Percentiles rank a stretch among this genome's conserved stretches.
Conservation (phyloP, 1,140 invertebrate species). For the Sitophilus oryzae region DNA sequence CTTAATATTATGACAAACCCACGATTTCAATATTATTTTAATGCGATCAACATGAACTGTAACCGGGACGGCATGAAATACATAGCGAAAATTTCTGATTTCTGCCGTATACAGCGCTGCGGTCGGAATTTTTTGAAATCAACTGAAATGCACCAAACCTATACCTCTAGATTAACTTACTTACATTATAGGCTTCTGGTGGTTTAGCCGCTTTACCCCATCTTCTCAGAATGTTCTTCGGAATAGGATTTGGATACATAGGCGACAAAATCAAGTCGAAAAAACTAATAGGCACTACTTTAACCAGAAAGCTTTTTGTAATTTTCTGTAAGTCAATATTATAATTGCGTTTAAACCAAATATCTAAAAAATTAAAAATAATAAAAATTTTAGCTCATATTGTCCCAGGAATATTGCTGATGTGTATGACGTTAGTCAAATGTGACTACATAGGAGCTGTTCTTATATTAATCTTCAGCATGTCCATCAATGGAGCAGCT, state of each 20-base stretch:
- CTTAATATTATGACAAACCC: too few relatives aligned
- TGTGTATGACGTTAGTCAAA: conserved; percentile 60
- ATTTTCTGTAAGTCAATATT: conserved; percentile 63
- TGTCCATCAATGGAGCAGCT: conserved; percentile 76
- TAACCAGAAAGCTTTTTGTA: conserved; percentile 66
- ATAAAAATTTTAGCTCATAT: conserved; percentile 56
- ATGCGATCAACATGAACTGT: too few relatives aligned
- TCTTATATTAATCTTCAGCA: conserved; percentile 62
- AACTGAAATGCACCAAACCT: too few relatives aligned
- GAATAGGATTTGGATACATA: conserved; percentile 59
- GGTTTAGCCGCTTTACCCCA: conserved; percentile 65
- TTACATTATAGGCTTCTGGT: conserved; percentile 52
- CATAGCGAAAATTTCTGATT: too few relatives aligned
- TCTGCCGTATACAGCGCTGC: too few relatives aligned
- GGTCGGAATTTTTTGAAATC: too few relatives aligned
- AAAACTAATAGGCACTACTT: conserved; percentile 50
- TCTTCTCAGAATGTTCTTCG: conserved; percentile 56
- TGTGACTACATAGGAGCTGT: conserved; percentile 59
- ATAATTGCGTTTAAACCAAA: too few relatives aligned
- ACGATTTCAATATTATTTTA: too few relatives aligned
- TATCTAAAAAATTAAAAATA: too few relatives aligned
- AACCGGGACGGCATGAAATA: too few relatives aligned
- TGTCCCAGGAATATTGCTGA: conserved; percentile 60
- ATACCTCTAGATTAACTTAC: too few relatives aligned
- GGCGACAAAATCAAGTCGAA: conserved; percentile 59